Evolutionary conservation across 2,113 vertebrate species (phyloP), one percentile per base, ranked within the genome.

Genomic region (Podiceps cristatus): DNA sequence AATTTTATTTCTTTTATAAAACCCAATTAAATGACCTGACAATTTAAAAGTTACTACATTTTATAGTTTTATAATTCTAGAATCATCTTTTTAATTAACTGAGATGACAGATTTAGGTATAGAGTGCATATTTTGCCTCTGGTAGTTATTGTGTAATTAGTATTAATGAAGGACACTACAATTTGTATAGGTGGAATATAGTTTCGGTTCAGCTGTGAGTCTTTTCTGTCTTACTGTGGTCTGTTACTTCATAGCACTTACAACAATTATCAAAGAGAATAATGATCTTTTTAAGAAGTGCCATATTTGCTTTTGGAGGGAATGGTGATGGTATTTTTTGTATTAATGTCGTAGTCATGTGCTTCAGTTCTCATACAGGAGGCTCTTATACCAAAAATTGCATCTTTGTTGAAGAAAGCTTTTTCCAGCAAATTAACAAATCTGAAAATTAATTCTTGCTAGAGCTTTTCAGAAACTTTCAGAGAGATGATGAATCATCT

Each of bases 31-130:
- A 91, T 96, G 22, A 67, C 55, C 86, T 94, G 89, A 93, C 85
- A 96, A 79, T 96, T 96, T 66, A 95, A 84, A 97, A 86, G 59
- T 58, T 90, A 98, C 98, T 98, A 97, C 94, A 98, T 98, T 98
- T 98, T 98, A 98, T 98, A 97, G 98, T 99, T 99, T 99, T 97
- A 97, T 98, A 98, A 60, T 99, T 98, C 98, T 97, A 97, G 97
- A 98, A 98, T 98, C 88, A 98, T 99, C 97, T 98, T 99, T 99
- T 99, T 98, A 99, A 99, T 99, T 99, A 99, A 98, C 98, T 98
- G 98, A 98, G 97, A 98, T 98, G 98, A 98, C 98, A 98, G 97
- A 98, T 98, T 99, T 99, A 98, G 98, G 98, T 98, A 97, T 97
- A 97, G 97, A 97, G 97, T 98, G 97, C 97, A 96, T 98, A 98